phyloP scores from a whole-genome alignment of 1,140 invertebrate species.

The Zaprionus davidi region DNA sequence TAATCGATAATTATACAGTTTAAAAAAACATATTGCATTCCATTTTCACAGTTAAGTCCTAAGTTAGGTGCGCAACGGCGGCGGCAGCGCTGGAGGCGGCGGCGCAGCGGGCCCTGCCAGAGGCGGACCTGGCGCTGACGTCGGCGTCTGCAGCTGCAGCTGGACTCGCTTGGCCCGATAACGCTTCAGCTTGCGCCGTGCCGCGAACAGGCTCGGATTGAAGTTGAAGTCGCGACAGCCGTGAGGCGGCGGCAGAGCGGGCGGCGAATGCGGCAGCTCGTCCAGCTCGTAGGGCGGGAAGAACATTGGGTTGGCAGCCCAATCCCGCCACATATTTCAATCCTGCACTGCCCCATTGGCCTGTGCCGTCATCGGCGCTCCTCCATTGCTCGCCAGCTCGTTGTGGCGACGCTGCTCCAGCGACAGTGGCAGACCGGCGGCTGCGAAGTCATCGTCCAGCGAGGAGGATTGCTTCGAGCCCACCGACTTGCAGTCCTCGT shows the following conservation, averaged over 20 bases:
- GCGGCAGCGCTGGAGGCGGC: slow-evolving; percentile 36
- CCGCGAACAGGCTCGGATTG: slow-evolving; percentile 72
- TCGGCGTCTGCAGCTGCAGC: slow-evolving; percentile 49
- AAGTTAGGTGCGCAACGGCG: slow-evolving; percentile 55
- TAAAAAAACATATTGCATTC: slow-evolving; percentile 64
- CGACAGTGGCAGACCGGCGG: slow-evolving; percentile 80
- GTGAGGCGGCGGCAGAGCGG: slow-evolving; percentile 33
- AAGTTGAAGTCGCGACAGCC: slow-evolving; percentile 72
- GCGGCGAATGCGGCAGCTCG: slow-evolving; percentile 40
- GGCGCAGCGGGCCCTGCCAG: slow-evolving; percentile 15
- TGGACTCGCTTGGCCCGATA: slow-evolving; percentile 66
- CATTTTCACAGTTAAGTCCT: slow-evolving; percentile 56
- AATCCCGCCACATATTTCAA: slow-evolving; percentile 85
- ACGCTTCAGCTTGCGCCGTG: slow-evolving; percentile 73
- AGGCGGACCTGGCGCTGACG: neutral
- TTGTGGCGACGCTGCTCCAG: slow-evolving; percentile 83
- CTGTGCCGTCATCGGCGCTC: slow-evolving; percentile 83
- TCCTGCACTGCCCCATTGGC: slow-evolving; percentile 88
- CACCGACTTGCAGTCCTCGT: slow-evolving; percentile 88
- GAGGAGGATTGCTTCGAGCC: slow-evolving; percentile 88
- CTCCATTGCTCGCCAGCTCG: slow-evolving; percentile 55
- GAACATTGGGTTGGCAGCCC: slow-evolving; percentile 83
- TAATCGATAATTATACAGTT: slow-evolving; percentile 6
- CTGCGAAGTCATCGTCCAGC: slow-evolving; percentile 86
- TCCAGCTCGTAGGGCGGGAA: slow-evolving; percentile 75